Conservation (phyloP, 2,888 invertebrate genomes). For the Drosophila acutilabella region DNA sequence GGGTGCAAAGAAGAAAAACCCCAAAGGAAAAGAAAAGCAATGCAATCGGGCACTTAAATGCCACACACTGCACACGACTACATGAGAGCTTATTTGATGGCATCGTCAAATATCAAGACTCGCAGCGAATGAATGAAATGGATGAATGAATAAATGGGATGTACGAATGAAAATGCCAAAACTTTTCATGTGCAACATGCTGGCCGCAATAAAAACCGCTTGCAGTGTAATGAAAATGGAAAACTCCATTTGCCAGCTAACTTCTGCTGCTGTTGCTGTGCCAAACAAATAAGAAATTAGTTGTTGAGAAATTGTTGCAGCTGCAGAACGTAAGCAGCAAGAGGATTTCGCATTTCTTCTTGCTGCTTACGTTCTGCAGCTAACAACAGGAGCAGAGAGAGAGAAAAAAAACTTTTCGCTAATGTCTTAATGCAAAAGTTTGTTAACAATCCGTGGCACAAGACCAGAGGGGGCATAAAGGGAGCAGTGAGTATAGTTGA, state of each 20-base stretch:
- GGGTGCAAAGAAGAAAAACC: neutral
- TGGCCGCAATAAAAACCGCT: constrained; percentile 58
- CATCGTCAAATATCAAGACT: constrained; percentile 40
- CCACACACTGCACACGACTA: constrained; percentile 1
- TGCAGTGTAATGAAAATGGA: constrained; percentile 71
- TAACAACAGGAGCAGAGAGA: constrained; percentile 41
- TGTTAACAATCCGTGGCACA: constrained; percentile 53
- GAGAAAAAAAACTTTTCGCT: constrained; percentile 67
- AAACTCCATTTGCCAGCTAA: constrained; percentile 57
- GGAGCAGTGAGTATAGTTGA: neutral
- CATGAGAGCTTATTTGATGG: constrained; percentile 24
- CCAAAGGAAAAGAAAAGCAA: constrained; percentile 6
- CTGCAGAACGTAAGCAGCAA: constrained; percentile 47
- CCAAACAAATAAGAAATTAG: constrained; percentile 80
- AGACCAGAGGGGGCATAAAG: neutral
- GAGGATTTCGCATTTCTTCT: too few species aligned
- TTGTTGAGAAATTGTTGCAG: constrained; percentile 77
- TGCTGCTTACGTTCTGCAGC: too few species aligned
- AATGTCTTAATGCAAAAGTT: constrained; percentile 81
- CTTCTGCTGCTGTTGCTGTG: constrained; percentile 14
- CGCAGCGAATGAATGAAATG: constrained; percentile 43
- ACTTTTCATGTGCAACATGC: constrained; percentile 74
- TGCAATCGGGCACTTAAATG: constrained; percentile 24
- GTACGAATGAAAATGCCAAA: constrained; percentile 61
- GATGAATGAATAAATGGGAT: constrained; percentile 16